Evolutionary conservation across 2,888 invertebrate genomes (phyloP).

Genomic region (Smittia aterrima): DNA sequence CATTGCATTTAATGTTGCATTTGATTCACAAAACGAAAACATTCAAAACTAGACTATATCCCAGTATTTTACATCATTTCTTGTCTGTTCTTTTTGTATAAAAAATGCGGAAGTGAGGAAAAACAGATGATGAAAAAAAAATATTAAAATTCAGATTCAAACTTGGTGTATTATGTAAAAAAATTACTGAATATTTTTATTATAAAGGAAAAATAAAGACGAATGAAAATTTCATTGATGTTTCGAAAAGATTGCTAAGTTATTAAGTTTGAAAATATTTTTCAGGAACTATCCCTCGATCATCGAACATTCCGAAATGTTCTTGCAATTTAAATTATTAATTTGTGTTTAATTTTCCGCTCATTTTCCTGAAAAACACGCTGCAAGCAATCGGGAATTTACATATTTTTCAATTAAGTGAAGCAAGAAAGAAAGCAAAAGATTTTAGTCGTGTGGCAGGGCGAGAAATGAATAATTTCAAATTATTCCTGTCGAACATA

Average conservation of each 20-base stretch:
- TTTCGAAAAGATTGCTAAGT: not conserved
- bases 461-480: not conserved
- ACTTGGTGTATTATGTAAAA: constrained; percentile 40
- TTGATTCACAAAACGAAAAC: constrained; percentile 17
- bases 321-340: too few relatives aligned
- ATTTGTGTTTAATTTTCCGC: too few relatives aligned
- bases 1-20: constrained; percentile 30
- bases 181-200: constrained; percentile 39
- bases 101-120: constrained; percentile 10
- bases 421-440: constrained; percentile 11
- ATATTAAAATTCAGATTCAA: constrained; percentile 4
- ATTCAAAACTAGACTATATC: constrained; percentile 17
- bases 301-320: too few relatives aligned
- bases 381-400: not conserved
- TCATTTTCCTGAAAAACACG: too few relatives aligned
- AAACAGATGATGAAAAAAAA: not conserved
- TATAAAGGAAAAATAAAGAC: constrained; percentile 28
- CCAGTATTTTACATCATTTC: constrained; percentile 36
- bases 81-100: constrained; percentile 21
- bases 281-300: too few relatives aligned
- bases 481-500: constrained; percentile 24
- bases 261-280: too few relatives aligned
- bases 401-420: constrained; percentile 39
- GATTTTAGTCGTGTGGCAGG: not conserved
- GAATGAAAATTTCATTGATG: constrained; percentile 20